A percentile compares a stretch with the other conserved stretches of the same genome.
phyloP scores from a whole-genome alignment of 2,113 vertebrate genomes.

The Empidonax alnorum region DNA sequence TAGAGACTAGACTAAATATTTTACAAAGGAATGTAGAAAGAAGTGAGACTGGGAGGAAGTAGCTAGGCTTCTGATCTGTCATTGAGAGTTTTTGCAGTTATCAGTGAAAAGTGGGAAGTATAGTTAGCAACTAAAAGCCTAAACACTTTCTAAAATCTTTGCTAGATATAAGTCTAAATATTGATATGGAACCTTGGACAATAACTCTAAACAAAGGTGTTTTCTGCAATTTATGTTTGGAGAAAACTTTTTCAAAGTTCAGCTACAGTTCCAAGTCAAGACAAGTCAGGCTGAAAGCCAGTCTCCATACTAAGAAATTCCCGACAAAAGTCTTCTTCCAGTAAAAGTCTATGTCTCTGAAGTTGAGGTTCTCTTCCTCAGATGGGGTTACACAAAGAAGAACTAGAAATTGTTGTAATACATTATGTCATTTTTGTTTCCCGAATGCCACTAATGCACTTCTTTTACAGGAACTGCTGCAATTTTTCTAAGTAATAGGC shows the following conservation, averaged over 20 bases:
- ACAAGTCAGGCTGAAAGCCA: not conserved
- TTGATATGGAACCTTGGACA: not conserved
- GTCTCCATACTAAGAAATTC: not conserved
- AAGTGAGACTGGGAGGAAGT: not conserved
- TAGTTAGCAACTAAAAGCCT: not conserved
- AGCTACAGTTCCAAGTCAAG: not conserved
- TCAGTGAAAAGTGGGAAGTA: not conserved
- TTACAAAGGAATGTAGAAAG: not conserved
- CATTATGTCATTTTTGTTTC: not conserved
- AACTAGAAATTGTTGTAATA: not conserved
- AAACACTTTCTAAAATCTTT: not conserved
- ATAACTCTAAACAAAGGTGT: not conserved
- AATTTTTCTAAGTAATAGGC: not conserved
- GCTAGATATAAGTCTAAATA: not conserved
- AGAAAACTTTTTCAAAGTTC: not conserved
- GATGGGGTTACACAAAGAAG: not conserved
- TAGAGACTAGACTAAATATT: not conserved
- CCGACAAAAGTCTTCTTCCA: not conserved
- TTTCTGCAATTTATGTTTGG: not conserved
- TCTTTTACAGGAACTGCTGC: constrained; percentile 4
- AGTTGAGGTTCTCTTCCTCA: not conserved
- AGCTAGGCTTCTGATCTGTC: not conserved
- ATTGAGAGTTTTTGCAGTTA: not conserved
- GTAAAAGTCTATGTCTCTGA: not conserved
- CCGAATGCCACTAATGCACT: not conserved